Percentiles rank a stretch among this genome's conserved stretches.
phyloP scores from a whole-genome alignment of 2,113 vertebrate genomes.

The Xiphorhynchus elegans region DNA sequence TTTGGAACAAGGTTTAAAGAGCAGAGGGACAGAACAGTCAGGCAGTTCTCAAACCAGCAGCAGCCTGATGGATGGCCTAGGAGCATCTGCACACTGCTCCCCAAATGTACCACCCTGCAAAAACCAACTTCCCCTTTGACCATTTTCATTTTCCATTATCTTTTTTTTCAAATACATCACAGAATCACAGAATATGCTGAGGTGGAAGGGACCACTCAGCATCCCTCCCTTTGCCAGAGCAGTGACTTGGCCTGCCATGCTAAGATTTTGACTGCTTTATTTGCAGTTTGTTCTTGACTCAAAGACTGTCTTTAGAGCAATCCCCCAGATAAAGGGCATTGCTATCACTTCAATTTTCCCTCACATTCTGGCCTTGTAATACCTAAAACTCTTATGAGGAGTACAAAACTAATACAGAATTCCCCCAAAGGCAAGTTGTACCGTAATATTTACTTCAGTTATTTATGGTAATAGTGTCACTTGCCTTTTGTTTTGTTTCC shows the following conservation, averaged over 20 bases:
- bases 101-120: background rate
- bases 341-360: background rate
- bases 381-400: background rate
- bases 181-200: background rate
- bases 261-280: background rate
- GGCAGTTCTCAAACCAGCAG: background rate
- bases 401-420: background rate
- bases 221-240: background rate
- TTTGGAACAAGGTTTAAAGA: background rate
- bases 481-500: background rate
- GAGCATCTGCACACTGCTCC: rapidly evolving
- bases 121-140: background rate
- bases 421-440: background rate
- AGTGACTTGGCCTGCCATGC: background rate
- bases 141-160: background rate
- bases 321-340: background rate
- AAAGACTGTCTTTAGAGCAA: background rate
- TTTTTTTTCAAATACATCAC: background rate
- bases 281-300: background rate
- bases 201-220: rapidly evolving
- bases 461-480: background rate
- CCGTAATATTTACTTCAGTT: background rate
- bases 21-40: background rate
- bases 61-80: background rate
- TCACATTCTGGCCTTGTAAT: background rate